phyloP scores from a whole-genome alignment of 2,797 vertebrate species.

The Etheostoma perlongum region DNA sequence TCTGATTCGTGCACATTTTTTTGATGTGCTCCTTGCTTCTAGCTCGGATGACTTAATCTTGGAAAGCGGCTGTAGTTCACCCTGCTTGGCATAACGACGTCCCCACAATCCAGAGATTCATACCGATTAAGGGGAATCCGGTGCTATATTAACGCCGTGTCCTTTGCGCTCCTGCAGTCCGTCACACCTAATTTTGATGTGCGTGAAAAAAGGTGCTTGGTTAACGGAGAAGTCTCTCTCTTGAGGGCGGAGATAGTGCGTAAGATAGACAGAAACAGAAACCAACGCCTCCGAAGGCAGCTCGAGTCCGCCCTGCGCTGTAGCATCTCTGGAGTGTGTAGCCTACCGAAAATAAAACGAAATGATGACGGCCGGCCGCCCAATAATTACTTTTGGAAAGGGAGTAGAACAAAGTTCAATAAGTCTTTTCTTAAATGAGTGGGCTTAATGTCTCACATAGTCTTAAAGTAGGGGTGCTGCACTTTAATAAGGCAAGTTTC shows the following conservation, averaged over 20 bases:
- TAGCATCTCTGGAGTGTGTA: conserved; percentile 50
- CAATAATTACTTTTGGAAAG: conserved; percentile 40
- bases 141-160: conserved; percentile 44
- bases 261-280: conserved; percentile 68
- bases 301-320: conserved; percentile 54
- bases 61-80: conserved; percentile 63
- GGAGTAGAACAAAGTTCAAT: conserved; percentile 44
- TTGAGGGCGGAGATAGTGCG: conserved; percentile 76
- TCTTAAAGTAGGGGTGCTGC: background rate
- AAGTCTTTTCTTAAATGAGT: conserved; percentile 17
- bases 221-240: conserved; percentile 65
- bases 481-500: conserved; percentile 3
- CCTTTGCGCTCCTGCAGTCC: conserved; percentile 42
- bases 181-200: conserved; percentile 60
- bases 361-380: conserved; percentile 36
- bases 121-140: conserved; percentile 14
- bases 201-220: conserved; percentile 53
- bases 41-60: conserved; percentile 52
- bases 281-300: conserved; percentile 66
- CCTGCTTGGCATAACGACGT: conserved; percentile 53
- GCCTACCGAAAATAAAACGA: conserved; percentile 38
- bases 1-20: conserved; percentile 35
- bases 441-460: conserved; percentile 2
- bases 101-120: conserved; percentile 66
- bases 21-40: conserved; percentile 28